Percentiles rank a stretch among this genome's conserved stretches.
Conservation (phyloP, 2,113 vertebrate species). For the Podilymbus podiceps region DNA sequence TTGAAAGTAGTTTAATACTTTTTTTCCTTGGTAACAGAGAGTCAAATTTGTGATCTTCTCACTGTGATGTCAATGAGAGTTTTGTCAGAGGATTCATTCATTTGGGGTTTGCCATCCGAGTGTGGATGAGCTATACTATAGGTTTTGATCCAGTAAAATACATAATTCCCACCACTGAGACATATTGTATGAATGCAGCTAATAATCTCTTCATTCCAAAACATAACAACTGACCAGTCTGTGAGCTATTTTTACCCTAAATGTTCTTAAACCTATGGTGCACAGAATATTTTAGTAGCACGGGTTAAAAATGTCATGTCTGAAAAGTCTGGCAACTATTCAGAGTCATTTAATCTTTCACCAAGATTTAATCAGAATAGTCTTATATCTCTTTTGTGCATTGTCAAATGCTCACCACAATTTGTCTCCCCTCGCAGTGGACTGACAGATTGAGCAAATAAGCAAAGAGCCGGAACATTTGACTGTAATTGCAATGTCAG, state of each 20-base stretch:
- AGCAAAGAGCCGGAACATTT: slow-evolving; percentile 70
- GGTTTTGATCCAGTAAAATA: neutral
- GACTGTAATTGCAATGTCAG: slow-evolving; percentile 76
- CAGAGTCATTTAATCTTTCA: slow-evolving; percentile 75
- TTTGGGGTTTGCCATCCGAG: neutral
- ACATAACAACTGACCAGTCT: neutral
- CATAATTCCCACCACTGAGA: neutral
- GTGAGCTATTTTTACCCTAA: neutral
- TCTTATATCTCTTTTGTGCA: slow-evolving; percentile 76
- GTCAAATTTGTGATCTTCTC: neutral
- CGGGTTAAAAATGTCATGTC: slow-evolving; percentile 58
- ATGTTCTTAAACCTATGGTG: slow-evolving; percentile 10
- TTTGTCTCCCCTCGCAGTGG: slow-evolving; percentile 64
- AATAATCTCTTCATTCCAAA: neutral
- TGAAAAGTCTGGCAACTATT: slow-evolving; percentile 66
- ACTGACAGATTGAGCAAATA: slow-evolving; percentile 73
- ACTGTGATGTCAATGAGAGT: neutral
- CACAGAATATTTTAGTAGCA: slow-evolving; percentile 45
- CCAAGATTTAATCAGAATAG: slow-evolving; percentile 74
- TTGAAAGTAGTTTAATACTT: neutral
- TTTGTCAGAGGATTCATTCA: neutral
- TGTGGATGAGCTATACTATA: neutral
- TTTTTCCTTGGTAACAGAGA: neutral
- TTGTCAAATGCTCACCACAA: slow-evolving; percentile 71
- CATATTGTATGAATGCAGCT: neutral